Base-by-base conservation (phyloP, 2,888 invertebrate genomes). In the Ptychoptera albimana region DNA sequence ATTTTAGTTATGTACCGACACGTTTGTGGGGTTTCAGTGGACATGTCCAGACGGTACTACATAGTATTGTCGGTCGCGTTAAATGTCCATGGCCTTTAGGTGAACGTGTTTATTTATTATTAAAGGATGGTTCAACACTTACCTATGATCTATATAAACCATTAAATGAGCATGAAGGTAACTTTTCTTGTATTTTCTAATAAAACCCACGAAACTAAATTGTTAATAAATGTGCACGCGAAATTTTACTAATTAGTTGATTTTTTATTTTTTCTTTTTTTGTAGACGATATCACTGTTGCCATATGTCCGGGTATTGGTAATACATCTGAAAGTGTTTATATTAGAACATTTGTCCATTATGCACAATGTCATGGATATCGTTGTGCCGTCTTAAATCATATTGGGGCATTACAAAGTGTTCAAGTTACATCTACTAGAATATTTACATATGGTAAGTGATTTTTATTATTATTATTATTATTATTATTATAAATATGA, bases 241-340 rank as follows among this genome's bases (percentile, higher is more conserved):
- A 23, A 23, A 23, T 23, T 5, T 23, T 5, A 23, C 3, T 23
- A 23, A 23, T 23, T n/a, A n/a, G n/a, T n/a, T n/a, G n/a, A 12
- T 29, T 41, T 8, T 11, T 13, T 41, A 31, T 41, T 30, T 8
- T 32, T 42, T 32, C 7, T 36, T 8, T 12, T 36, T n/a, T 66
- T 68, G 13, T 62, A 88, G 89, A 86, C 71, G 86, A 88, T 61
- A 74, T 86, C 53, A 88, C 87, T 4, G 75, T 92, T 48, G 86
- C 87, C 10, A 81, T 92, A 54, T 87, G 87, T 57, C 85, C 89
- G 41, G 93, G 93, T 48, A 92, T 94, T 56, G 91, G 91, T 41
- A 94, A 93, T 67, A 86, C 86, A 39, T 92, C 92, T 39, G 93
- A 94, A 66, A 88, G 87, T 58, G 83, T 89, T 42, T 94, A 94